A percentile compares a stretch with the other conserved stretches of the same genome.
Evolutionary conservation across 1,140 invertebrate species (phyloP).

Genomic region (Neodiprion fabricii): DNA sequence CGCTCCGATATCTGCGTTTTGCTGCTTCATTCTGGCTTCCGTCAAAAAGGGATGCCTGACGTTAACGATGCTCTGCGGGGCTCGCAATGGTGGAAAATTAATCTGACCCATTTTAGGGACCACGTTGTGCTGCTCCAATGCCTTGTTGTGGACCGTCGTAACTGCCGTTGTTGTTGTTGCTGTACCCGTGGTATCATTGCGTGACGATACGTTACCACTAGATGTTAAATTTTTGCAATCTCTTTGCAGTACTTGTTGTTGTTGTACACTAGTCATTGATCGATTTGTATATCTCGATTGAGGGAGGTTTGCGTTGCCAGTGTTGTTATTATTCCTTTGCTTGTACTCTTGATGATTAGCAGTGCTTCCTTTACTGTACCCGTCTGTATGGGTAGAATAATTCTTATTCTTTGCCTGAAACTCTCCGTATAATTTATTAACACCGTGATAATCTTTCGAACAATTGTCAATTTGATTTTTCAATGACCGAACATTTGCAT

Average conservation of each 20-base stretch:
- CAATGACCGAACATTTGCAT: constrained; percentile 22
- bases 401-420: constrained; percentile 36
- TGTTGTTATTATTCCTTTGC: constrained; percentile 20
- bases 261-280: too few species aligned
- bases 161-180: not conserved
- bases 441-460: constrained; percentile 31
- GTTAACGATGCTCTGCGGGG: constrained; percentile 49
- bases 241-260: too few species aligned
- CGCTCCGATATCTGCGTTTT: constrained; percentile 20
- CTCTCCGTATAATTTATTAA: constrained; percentile 35
- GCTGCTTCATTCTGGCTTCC: constrained; percentile 40
- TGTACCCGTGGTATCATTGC: constrained; percentile 2
- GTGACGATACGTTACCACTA: not conserved
- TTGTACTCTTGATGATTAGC: constrained; percentile 39
- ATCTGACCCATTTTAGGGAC: constrained; percentile 37
- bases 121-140: constrained; percentile 36
- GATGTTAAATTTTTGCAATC: too few species aligned
- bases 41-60: constrained; percentile 45
- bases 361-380: constrained; percentile 19
- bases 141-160: constrained; percentile 26
- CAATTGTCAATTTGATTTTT: constrained; percentile 25
- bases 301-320: constrained; percentile 26
- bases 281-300: too few species aligned
- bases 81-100: constrained; percentile 47
- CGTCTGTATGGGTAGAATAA: constrained; percentile 25